Conservation (phyloP, 1,140 invertebrate genomes). For the Apis florea region DNA sequence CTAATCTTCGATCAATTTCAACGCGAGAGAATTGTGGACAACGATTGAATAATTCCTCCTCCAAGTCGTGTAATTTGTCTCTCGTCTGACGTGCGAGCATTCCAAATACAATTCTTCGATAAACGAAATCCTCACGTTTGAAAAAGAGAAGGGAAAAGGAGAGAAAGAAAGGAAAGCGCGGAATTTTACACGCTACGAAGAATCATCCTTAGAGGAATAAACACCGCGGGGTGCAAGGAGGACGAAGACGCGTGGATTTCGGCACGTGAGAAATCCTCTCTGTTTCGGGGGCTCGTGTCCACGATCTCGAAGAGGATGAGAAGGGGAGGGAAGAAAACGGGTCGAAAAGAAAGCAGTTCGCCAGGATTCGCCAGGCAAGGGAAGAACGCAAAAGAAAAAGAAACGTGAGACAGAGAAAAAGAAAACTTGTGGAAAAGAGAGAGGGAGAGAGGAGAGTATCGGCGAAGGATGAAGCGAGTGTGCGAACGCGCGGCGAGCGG, state of each 20-base stretch:
- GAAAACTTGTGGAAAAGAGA: neutral
- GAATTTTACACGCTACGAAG: neutral
- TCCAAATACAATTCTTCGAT: too few relatives aligned
- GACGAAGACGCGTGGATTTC: slow-evolving; percentile 25
- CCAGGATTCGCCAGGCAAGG: neutral
- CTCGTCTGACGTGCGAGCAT: too few relatives aligned
- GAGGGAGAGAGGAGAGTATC: slow-evolving; percentile 34
- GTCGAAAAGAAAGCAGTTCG: slow-evolving; percentile 21
- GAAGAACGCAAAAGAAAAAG: slow-evolving; percentile 8
- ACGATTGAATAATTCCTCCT: too few relatives aligned
- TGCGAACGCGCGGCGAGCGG: slow-evolving; percentile 74
- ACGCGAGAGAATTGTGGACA: too few relatives aligned
- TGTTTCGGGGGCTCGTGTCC: slow-evolving; percentile 32
- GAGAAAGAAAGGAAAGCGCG: neutral
- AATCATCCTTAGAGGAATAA: neutral
- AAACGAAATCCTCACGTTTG: too few relatives aligned
- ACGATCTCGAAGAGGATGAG: too few relatives aligned
- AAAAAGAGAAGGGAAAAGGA: neutral
- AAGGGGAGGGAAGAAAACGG: too few relatives aligned
- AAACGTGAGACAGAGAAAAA: slow-evolving; percentile 6
- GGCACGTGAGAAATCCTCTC: slow-evolving; percentile 51
- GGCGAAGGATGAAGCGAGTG: slow-evolving; percentile 64
- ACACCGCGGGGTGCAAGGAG: neutral
- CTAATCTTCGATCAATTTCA: neutral
- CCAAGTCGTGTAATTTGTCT: too few relatives aligned